These are phyloP conservation scores for Rattus rattus DNA, from an alignment of 2,113 vertebrate genomes.

Conservation along the genomic window DNA sequence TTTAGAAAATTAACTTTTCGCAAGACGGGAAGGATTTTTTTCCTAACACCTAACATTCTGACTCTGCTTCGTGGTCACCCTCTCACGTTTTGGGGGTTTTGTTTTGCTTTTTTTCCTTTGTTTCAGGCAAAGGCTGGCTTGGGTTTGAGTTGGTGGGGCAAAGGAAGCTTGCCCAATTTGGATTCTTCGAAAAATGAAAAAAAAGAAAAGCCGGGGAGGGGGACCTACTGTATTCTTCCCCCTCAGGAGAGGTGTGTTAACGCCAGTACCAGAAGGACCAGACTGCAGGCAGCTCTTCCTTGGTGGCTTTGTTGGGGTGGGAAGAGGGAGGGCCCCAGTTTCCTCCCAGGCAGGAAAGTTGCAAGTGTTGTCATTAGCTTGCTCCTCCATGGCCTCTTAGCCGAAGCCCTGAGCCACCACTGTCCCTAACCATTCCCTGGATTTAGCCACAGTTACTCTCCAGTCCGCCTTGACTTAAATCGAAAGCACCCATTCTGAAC, in stretches of 20 bases:
- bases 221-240: constrained; percentile 6
- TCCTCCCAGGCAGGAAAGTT: background rate
- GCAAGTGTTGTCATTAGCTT: background rate
- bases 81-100: background rate
- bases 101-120: background rate
- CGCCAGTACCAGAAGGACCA: background rate
- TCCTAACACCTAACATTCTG: background rate
- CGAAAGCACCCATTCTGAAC: background rate
- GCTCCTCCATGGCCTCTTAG: background rate
- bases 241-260: constrained; percentile 3
- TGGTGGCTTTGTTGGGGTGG: background rate
- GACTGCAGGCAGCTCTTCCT: constrained; percentile 28
- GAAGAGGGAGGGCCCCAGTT: background rate
- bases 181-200: constrained; percentile 46
- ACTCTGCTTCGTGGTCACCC: background rate
- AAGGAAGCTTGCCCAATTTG: background rate
- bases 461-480: background rate
- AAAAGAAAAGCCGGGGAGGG: background rate
- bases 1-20: constrained; percentile 63
- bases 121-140: background rate
- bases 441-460: constrained; percentile 16
- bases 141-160: background rate
- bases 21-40: constrained; percentile 32
- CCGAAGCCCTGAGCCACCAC: background rate
- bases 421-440: background rate